A percentile compares a stretch with the other conserved stretches of the same genome.
phyloP scores from a whole-genome alignment of 2,113 vertebrate genomes.

The Burhinus bistriatus region DNA sequence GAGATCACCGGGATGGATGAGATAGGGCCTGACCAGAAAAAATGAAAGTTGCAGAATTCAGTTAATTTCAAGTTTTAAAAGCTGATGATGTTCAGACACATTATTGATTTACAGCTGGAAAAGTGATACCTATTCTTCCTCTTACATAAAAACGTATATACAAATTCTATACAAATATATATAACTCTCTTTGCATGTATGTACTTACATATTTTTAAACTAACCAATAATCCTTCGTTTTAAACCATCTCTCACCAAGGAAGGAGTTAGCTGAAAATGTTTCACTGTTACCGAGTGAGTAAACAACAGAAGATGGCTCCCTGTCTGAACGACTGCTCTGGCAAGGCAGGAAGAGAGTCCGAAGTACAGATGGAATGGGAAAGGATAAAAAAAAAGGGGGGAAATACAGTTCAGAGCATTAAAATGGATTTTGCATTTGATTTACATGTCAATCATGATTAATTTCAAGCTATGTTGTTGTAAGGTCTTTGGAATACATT shows the following conservation, averaged over 20 bases:
- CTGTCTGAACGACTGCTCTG: neutral
- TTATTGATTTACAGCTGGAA: neutral
- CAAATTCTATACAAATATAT: neutral
- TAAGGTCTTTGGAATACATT: neutral
- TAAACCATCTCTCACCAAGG: neutral
- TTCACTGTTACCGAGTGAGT: neutral
- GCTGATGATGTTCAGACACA: neutral
- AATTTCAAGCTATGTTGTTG: neutral
- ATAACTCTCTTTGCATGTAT: neutral
- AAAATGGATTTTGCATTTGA: neutral
- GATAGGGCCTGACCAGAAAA: neutral
- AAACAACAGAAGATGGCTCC: neutral
- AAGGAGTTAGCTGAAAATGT: neutral
- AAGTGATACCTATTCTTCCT: neutral
- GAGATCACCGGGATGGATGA: neutral
- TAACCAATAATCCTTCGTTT: neutral
- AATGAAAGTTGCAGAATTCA: neutral
- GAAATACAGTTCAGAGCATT: neutral
- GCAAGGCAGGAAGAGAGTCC: neutral
- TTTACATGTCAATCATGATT: neutral
- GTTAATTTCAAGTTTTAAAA: neutral
- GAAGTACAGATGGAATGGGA: neutral
- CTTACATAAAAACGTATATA: neutral
- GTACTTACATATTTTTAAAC: neutral
- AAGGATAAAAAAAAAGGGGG: neutral